Conservation (phyloP, 1,140 invertebrate species). For the Lordiphosa stackelbergi region DNA sequence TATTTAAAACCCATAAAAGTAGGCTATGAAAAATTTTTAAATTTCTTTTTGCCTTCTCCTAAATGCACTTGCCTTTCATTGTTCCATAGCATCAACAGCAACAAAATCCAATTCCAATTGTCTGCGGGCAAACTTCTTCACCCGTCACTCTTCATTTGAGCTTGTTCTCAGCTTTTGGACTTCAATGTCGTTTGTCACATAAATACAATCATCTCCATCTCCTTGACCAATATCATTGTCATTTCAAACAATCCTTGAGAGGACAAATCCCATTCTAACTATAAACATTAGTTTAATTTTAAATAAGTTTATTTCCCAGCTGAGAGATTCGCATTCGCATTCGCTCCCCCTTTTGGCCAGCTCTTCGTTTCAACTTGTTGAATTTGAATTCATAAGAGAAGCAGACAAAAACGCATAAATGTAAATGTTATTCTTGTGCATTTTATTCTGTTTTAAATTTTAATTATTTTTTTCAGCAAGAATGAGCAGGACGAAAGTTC, state of each 20-base stretch:
- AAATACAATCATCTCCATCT: too few species aligned
- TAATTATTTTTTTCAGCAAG: constrained; percentile 55
- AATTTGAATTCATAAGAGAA: constrained; percentile 55
- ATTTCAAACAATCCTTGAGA: too few species aligned
- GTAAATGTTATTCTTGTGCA: constrained; percentile 67
- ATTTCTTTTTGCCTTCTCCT: too few species aligned
- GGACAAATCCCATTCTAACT: constrained; percentile 14
- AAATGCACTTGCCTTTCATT: too few species aligned
- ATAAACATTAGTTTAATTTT: constrained; percentile 65
- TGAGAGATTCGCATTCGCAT: constrained; percentile 31
- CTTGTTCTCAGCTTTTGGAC: constrained; percentile 3
- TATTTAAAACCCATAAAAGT: too few species aligned
- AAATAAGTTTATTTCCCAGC: constrained; percentile 45
- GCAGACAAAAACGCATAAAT: constrained; percentile 51
- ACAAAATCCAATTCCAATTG: constrained; percentile 40
- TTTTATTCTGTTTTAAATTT: constrained; percentile 66
- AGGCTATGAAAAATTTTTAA: too few species aligned
- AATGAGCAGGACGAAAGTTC: constrained; percentile 9
- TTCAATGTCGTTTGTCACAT: too few species aligned
- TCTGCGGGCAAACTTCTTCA: constrained; percentile 25
- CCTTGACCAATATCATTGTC: too few species aligned
- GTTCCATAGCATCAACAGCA: not conserved
- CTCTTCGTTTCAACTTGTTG: constrained; percentile 49
- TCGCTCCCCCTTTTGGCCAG: constrained; percentile 8
- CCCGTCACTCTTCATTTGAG: not conserved